phyloP scores from a whole-genome alignment of 2,113 vertebrate species.

The Melanerpes aurifrons region DNA sequence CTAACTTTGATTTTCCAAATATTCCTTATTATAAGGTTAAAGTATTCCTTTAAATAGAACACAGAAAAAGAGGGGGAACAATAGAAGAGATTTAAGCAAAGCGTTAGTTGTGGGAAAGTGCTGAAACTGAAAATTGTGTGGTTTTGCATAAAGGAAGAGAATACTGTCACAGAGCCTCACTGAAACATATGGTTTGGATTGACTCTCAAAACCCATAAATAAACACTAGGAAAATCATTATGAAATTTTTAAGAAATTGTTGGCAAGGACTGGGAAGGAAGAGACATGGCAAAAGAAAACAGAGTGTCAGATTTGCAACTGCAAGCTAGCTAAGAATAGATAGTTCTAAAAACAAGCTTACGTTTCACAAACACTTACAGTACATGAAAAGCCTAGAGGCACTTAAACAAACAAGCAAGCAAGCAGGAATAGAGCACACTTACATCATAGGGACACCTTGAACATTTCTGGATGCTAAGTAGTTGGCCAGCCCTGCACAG shows the following conservation, averaged over 20 bases:
- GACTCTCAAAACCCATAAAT: conserved; percentile 23
- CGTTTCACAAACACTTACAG: not conserved
- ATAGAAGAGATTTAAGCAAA: not conserved
- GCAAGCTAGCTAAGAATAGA: not conserved
- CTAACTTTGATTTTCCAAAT: not conserved
- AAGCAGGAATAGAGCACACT: not conserved
- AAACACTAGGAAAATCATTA: conserved; percentile 23
- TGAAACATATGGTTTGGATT: not conserved
- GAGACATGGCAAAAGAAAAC: not conserved
- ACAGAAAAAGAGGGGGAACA: not conserved
- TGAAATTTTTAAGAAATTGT: not conserved
- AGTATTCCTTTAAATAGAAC: not conserved
- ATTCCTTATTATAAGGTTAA: not conserved
- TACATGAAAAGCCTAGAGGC: not conserved
- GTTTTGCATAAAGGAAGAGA: conserved; percentile 2
- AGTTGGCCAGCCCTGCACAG: not conserved
- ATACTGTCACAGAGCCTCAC: not conserved
- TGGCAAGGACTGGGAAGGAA: not conserved
- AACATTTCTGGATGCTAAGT: not conserved
- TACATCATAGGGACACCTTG: not conserved
- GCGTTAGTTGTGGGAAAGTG: not conserved
- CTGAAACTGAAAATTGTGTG: not conserved
- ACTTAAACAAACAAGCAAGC: not conserved
- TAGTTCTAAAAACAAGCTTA: not conserved
- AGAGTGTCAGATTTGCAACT: not conserved